These are phyloP conservation scores for Porites evermanni DNA, from an alignment of 92 coral and sea anemone genomes.

Conservation along the genomic window DNA sequence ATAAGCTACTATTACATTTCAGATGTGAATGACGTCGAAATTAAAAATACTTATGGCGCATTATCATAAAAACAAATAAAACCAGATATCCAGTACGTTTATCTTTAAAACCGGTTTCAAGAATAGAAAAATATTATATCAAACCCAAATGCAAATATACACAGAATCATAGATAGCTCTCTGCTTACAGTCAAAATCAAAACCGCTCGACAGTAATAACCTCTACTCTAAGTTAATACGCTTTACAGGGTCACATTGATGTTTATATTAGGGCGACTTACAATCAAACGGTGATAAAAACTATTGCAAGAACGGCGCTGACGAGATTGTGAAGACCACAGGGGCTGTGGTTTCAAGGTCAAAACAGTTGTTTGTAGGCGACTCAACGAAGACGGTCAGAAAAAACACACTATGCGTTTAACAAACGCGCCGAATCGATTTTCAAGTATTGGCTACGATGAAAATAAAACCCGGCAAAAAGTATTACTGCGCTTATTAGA, in stretches of 20 bases:
- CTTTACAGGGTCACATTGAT: not conserved
- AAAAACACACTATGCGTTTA: too few species aligned
- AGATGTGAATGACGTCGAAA: too few species aligned
- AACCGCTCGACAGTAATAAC: not conserved
- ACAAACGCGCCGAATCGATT: too few species aligned
- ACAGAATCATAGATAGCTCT: not conserved
- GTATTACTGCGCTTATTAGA: too few species aligned
- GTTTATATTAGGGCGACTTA: conserved; percentile 17
- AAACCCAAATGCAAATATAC: not conserved
- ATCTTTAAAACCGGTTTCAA: not conserved
- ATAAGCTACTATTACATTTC: too few species aligned
- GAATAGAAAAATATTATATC: not conserved
- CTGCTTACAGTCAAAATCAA: not conserved
- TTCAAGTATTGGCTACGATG: too few species aligned
- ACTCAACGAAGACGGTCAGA: not conserved
- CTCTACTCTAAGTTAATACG: too few species aligned
- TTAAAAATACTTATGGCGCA: too few species aligned
- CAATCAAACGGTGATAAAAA: not conserved
- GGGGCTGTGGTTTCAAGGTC: not conserved
- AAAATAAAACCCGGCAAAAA: too few species aligned
- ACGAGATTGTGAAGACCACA: not conserved
- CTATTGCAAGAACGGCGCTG: not conserved
- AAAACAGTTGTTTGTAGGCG: not conserved
- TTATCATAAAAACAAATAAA: too few species aligned
- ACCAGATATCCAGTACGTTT: too few species aligned